Percentiles rank a stretch among this genome's conserved stretches.
phyloP scores from a whole-genome alignment of 2,113 vertebrate genomes.

The Syngnathus typhle region DNA sequence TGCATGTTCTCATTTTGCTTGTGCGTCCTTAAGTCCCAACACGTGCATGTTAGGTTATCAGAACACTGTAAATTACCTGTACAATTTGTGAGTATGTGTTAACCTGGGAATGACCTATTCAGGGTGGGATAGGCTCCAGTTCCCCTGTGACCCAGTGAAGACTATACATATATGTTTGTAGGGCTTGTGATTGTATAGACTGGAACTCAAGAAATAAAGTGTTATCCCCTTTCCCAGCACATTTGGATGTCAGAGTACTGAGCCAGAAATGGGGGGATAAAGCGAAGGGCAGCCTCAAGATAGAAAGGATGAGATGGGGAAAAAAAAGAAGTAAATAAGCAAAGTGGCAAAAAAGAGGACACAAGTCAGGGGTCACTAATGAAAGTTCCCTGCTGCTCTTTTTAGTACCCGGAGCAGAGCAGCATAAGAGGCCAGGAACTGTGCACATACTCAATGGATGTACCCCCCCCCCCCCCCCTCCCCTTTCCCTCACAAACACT shows the following conservation, averaged over 20 bases:
- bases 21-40: not conserved
- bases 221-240: constrained; percentile 33
- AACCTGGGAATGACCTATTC: not conserved
- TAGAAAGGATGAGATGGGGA: not conserved
- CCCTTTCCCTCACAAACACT: constrained; percentile 4
- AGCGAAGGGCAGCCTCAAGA: constrained; percentile 7
- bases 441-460: constrained; percentile 22
- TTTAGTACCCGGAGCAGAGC: constrained; percentile 26
- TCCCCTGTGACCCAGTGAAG: not conserved
- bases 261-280: constrained; percentile 28
- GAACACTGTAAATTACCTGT: not conserved
- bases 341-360: constrained; percentile 15
- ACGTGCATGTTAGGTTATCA: not conserved
- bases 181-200: not conserved
- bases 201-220: not conserved
- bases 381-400: constrained; percentile 53
- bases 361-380: constrained; percentile 33
- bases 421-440: constrained; percentile 17
- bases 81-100: not conserved
- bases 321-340: constrained; percentile 30
- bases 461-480: constrained; percentile 19
- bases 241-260: constrained; percentile 39
- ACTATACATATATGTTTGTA: not conserved
- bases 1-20: not conserved
- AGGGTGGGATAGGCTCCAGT: not conserved